These are phyloP conservation scores for Cyclophora albipunctata DNA, from an alignment of 2,888 invertebrate species.

Conservation along the genomic window DNA sequence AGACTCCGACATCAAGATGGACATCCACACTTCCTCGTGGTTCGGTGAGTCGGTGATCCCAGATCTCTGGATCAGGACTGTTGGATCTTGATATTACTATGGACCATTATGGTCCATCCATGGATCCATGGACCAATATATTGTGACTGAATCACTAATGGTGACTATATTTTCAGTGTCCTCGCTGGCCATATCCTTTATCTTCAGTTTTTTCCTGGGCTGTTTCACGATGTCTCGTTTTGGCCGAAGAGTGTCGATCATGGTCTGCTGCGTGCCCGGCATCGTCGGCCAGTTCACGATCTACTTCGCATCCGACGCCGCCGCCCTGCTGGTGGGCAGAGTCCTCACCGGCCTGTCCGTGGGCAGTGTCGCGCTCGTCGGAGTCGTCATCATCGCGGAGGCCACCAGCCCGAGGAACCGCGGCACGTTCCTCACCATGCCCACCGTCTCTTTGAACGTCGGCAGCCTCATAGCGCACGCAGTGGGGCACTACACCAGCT, in stretches of 20 bases:
- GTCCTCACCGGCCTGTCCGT: conserved; percentile 19
- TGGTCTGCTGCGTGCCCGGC: too few species aligned
- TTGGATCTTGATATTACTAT: not conserved
- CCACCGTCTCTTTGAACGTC: conserved; percentile 15
- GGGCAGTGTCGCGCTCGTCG: conserved; percentile 20
- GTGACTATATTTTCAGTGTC: too few species aligned
- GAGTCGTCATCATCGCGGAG: conserved; percentile 27
- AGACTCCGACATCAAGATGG: conserved; percentile 44
- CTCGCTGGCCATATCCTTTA: too few species aligned
- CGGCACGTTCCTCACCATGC: conserved; percentile 26
- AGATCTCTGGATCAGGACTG: not conserved
- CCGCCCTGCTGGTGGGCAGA: conserved; percentile 25
- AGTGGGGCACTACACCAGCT: conserved; percentile 21
- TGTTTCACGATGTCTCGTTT: too few species aligned
- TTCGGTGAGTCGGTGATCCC: conserved; percentile 39
- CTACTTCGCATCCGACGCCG: conserved; percentile 22
- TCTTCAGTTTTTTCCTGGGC: too few species aligned
- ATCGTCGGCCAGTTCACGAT: conserved; percentile 20
- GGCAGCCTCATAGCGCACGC: conserved; percentile 23
- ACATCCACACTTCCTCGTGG: conserved; percentile 66
- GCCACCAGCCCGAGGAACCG: conserved; percentile 23
- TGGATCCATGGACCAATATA: not conserved
- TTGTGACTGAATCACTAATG: not conserved
- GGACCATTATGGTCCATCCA: too few species aligned
- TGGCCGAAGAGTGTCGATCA: too few species aligned